Evolutionary conservation across 2,113 vertebrate species (phyloP), one percentile per base, ranked within the genome.

Genomic region (Myocastor coypus): DNA sequence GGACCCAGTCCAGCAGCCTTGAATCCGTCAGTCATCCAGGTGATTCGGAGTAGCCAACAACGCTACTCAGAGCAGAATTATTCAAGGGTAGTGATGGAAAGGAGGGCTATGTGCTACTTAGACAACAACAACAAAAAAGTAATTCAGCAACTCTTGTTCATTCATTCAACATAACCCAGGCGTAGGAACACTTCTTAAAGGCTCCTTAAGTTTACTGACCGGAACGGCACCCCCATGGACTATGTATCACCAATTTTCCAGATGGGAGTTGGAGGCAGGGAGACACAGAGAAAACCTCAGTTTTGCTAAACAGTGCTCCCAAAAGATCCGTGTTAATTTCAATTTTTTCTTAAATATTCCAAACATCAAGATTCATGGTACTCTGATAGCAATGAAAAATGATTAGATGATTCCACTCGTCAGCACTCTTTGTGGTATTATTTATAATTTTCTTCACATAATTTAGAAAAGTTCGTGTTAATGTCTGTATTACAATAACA

Each of bases 401-500:
- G 93, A 97, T 83, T 93, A 85, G 94, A 97, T 98, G 91, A 46
- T 24, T 94, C 37, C 9, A 24, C 8, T 0, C 73, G 69, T 83
- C 88, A 95, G 97, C 92, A 96, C 22, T 97, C 96, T 97, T 97
- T 63, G 69, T 80, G 61, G 83, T 97, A 87, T 93, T 91, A 96
- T 96, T 95, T 37, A 61, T 83, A 97, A 96, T 97, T 81, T 37
- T 94, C 89, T 91, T 98, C 88, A 96, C 61, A 87, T 59, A 98
- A 97, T 50, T 96, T 97, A 96, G 96, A 96, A 97, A 98, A 97
- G n/a, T n/a, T 93, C 93, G 75, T 97, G n/a, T 86, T 95, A 93
- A 87, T 30, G 97, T 96, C 59, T 94, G 87, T 66, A 91, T 88
- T 87, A 93, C n/a, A 96, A 61, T n/a, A 95, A 95, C 87, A 96